A percentile compares a stretch with the other conserved stretches of the same genome.
These are phyloP conservation scores for Laspeyria flexula DNA, from an alignment of 2,888 invertebrate species.

Conservation along the genomic window DNA sequence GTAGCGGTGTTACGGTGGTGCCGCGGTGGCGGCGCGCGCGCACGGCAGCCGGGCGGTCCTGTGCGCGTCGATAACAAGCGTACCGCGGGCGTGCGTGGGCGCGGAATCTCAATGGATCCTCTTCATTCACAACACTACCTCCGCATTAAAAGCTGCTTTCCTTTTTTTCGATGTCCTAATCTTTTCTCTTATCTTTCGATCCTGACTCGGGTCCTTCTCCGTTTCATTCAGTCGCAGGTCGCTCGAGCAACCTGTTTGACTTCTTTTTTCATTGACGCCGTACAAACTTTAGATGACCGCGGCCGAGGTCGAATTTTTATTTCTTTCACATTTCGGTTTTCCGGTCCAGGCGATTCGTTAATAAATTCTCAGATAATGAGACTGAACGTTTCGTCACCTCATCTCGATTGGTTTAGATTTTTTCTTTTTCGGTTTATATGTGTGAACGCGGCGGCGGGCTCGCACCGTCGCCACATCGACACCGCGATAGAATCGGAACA, in stretches of 20 bases:
- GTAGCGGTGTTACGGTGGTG: constrained; percentile 45
- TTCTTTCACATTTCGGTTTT: constrained; percentile 86
- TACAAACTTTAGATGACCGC: constrained; percentile 84
- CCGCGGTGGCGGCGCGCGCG: constrained; percentile 42
- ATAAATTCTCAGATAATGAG: constrained; percentile 87
- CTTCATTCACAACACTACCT: constrained; percentile 85
- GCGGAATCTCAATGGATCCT: constrained; percentile 80
- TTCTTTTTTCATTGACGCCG: constrained; percentile 85
- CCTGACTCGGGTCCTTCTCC: constrained; percentile 79
- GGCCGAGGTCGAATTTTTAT: constrained; percentile 85
- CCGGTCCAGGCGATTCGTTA: constrained; percentile 85
- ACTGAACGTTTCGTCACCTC: constrained; percentile 87
- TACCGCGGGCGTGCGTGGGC: constrained; percentile 73
- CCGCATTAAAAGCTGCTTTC: constrained; percentile 81
- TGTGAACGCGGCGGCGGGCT: constrained; percentile 82
- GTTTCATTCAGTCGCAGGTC: constrained; percentile 84
- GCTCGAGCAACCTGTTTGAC: constrained; percentile 79
- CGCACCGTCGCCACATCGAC: constrained; percentile 58
- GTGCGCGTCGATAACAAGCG: constrained; percentile 58
- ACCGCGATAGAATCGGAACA: constrained; percentile 76
- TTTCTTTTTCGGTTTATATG: constrained; percentile 79
- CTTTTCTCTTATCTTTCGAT: constrained; percentile 83
- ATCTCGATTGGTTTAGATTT: constrained; percentile 83
- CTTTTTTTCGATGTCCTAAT: constrained; percentile 81
- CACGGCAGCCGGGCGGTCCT: constrained; percentile 53